phyloP scores from a whole-genome alignment of 64 coral and sea anemone genomes.

The Montipora cactus region DNA sequence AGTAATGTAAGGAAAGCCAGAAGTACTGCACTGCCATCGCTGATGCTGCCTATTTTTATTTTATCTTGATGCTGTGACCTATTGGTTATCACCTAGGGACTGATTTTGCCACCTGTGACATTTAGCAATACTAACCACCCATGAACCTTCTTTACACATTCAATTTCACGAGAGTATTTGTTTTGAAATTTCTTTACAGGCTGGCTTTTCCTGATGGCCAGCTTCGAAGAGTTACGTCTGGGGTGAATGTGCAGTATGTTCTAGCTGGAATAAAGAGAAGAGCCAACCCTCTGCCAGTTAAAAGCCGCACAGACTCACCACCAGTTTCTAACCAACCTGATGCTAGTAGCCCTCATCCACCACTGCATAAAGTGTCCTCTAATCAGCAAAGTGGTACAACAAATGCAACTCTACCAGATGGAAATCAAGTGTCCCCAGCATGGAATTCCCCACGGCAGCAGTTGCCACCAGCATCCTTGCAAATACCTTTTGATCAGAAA shows the following conservation, averaged over 20 bases:
- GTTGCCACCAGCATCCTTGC: not conserved
- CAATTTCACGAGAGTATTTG: not conserved
- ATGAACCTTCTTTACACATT: not conserved
- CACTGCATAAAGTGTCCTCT: constrained; percentile 33
- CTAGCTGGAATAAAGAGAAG: constrained; percentile 74
- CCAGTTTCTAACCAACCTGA: constrained; percentile 46
- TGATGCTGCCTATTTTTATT: no score
- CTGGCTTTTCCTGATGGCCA: constrained; percentile 86
- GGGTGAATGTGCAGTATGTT: constrained; percentile 86
- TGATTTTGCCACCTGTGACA: no score
- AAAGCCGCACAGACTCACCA: constrained; percentile 67
- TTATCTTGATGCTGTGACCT: no score
- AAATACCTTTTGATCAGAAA: constrained; percentile 5
- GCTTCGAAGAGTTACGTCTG: constrained; percentile 74
- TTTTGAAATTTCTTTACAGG: constrained; percentile 31
- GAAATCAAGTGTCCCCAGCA: constrained; percentile 1
- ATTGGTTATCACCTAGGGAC: not conserved
- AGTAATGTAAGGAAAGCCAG: no score
- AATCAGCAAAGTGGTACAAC: constrained; percentile 24
- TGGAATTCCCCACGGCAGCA: constrained; percentile 46
- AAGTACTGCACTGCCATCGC: no score
- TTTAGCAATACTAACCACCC: no score
- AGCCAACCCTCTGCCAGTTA: constrained; percentile 77
- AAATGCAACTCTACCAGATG: constrained; percentile 34
- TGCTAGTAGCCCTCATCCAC: constrained; percentile 4